A percentile compares a stretch with the other conserved stretches of the same genome.
phyloP scores from a whole-genome alignment of 2,797 vertebrate genomes.

The Allobates femoralis region DNA sequence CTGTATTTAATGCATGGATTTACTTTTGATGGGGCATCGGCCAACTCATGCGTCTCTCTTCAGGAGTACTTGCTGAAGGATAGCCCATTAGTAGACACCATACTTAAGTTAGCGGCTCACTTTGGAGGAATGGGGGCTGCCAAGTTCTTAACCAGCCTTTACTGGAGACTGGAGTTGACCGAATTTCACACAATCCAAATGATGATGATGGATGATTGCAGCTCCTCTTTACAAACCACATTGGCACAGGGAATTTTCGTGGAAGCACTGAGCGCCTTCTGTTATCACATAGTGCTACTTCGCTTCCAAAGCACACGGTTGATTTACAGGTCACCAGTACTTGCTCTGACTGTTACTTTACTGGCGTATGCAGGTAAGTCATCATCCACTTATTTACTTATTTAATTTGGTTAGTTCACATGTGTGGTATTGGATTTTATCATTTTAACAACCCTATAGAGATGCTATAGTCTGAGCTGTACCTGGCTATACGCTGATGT shows the following conservation, averaged over 20 bases:
- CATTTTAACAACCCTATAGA: too few relatives aligned
- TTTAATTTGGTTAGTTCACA: background rate
- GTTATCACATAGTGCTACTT: constrained; percentile 80
- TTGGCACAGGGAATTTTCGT: constrained; percentile 76
- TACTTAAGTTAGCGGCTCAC: constrained; percentile 77
- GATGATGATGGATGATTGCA: constrained; percentile 82
- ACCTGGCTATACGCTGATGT: too few relatives aligned
- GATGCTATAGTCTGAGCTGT: too few relatives aligned
- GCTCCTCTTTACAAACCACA: constrained; percentile 79
- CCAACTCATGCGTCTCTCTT: constrained; percentile 79
- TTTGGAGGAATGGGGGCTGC: constrained; percentile 73
- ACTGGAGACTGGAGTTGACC: constrained; percentile 89
- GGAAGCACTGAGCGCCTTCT: constrained; percentile 78
- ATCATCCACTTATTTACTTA: background rate
- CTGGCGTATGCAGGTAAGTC: constrained; percentile 82
- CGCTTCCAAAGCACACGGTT: constrained; percentile 67
- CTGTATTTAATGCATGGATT: constrained; percentile 76
- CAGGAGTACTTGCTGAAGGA: constrained; percentile 81
- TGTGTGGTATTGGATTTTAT: too few relatives aligned
- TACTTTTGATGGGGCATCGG: constrained; percentile 74
- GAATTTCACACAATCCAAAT: constrained; percentile 91
- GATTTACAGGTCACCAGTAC: constrained; percentile 71
- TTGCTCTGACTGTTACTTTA: constrained; percentile 79
- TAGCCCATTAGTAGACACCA: constrained; percentile 47
- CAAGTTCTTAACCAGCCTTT: constrained; percentile 72